Evolutionary conservation across 2,888 invertebrate genomes (phyloP).

Genomic region (Oasisia sp.): DNA sequence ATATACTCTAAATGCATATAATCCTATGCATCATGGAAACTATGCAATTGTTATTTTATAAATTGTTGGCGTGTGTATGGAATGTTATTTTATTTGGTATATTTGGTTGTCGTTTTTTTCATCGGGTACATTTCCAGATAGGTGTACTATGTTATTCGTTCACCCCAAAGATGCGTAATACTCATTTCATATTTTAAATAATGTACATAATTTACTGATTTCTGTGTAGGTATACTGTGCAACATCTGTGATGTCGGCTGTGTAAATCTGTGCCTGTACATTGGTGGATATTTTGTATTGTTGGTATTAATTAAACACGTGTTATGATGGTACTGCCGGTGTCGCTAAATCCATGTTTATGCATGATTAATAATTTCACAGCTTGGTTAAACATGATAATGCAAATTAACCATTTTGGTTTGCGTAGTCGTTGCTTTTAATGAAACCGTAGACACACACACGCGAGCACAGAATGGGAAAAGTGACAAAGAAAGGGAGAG

Average conservation of each 20-base stretch:
- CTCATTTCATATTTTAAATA: neutral
- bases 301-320: neutral
- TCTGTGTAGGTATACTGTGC: neutral
- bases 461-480: no score
- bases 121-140: conserved; percentile 5
- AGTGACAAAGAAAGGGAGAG: no score
- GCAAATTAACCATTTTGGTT: no score
- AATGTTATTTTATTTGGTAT: neutral
- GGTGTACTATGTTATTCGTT: neutral
- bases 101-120: neutral
- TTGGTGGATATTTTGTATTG: conserved; percentile 1
- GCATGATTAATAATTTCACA: neutral
- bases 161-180: conserved; percentile 13
- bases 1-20: no score
- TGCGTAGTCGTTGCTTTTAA: no score
- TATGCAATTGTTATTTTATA: neutral
- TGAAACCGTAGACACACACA: no score
- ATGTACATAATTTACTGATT: neutral
- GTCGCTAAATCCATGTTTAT: neutral
- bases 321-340: neutral
- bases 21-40: neutral
- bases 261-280: neutral
- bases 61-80: neutral
- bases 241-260: conserved; percentile 13
- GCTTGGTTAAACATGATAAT: no score